Base-by-base conservation (phyloP, 2,113 vertebrate genomes). In the Balaeniceps rex region DNA sequence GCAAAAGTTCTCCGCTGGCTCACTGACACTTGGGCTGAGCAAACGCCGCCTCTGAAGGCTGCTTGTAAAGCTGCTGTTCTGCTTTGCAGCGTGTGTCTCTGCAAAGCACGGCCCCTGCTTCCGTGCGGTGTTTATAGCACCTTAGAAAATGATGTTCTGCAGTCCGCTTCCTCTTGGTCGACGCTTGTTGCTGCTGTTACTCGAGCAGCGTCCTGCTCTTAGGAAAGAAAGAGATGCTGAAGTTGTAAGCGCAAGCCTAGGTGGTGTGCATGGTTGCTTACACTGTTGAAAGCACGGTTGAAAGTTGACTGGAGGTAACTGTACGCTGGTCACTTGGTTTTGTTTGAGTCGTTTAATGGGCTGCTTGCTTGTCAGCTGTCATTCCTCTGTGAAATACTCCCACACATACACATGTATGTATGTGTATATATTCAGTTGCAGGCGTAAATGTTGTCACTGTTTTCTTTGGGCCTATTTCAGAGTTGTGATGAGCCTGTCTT, bases 381-480 rank as follows among this genome's bases (percentile, higher is more conserved):
- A 13, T 52, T 77, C 12, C 5, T 15, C 17, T 66, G 28, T 58
- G 55, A 58, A n/a, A 54, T 58, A 34, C 2, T 49, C 4, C 2
- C 17, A 10, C 9, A 7, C 0, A 1, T 29, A 34, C 6, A 12
- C 7, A 2, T 18, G 6, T 36, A 3, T 28, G 2, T 38, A 3
- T 13, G 5, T 33, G 7, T 29, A 2, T 34, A 31, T 64, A 9
- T 68, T 63, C 8, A 5, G 11, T 25, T 72, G 42, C 40, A 52
- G 55, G 26, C 0, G 3, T 68, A 26, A 51, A 64, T 79, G 36
- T 74, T 49, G 28, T 42, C 28, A 31, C 21, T 11, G 11, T 74
- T 93, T 87, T 89, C 25, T 54, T 72, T 74, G 18, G 49, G 60
- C 40, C 71, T 9, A 5, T 17, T 47, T 75, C 0, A 2, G 12